Base-by-base conservation (phyloP, 1,140 invertebrate genomes). In the Lordiphosa stackelbergi region DNA sequence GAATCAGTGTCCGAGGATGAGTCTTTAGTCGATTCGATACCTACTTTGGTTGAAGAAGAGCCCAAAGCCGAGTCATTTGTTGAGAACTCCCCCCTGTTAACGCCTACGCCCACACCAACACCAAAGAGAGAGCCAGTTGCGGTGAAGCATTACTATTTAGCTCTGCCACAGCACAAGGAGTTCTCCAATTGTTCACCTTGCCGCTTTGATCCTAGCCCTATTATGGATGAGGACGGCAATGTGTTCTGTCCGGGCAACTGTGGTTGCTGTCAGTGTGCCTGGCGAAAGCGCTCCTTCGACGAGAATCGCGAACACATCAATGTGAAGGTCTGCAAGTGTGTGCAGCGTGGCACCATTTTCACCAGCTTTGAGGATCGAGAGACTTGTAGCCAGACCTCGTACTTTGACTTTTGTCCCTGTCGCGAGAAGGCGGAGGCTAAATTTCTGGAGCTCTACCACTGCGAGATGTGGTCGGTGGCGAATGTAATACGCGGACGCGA, bases 391-490 rank as follows among this genome's bases (percentile, higher is more conserved):
- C 64, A 83, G 24, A 49, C 42, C 2, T 86, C 85, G 1, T 66
- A 75, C n/a, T 87, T 86, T 31, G 85, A 87, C 31, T 70, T 85
- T 12, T 87, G 85, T 41, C 85, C 85, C 11, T 87, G 85, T 46
- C 73, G 85, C 5, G 85, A 86, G 35, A 83, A 69, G 53, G 85
- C 81, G 5, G 85, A 87, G 48, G 77, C 77, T 10, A 87, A 85
- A 22, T 84, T 57, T 45, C 57, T 86, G 5, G 85, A 86, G 24
- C 45, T 79, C 2, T 79, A 73, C 28, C 46, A 60, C 28, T 34
- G 7, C 4, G 85, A 87, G 46, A 86, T 86, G 85, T 86, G 65
- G 66, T 53, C 56, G 16, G 0, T 12, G 5, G 42, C 70, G 7
- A 22, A 52, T 3, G 16, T 45, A 0, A 66, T 36, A 0, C 69